Evolutionary conservation across 2,797 vertebrate genomes (phyloP).

Genomic region (Otolemur crassicaudatus): DNA sequence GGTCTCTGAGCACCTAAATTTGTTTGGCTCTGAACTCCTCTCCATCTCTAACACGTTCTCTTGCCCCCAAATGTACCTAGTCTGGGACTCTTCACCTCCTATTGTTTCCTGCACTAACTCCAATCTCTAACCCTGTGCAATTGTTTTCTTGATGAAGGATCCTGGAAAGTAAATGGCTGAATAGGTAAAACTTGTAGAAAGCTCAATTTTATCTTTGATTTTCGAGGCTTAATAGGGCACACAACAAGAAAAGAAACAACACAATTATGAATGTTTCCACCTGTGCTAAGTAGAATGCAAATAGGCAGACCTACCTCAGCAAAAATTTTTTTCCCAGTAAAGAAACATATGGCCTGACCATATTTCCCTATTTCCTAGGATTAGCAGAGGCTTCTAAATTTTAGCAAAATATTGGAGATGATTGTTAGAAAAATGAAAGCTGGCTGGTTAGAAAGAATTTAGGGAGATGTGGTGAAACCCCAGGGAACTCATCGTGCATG

Average conservation of each 20-base stretch:
- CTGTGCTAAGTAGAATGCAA: slow-evolving; percentile 41
- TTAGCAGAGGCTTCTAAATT: slow-evolving; percentile 28
- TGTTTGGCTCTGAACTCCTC: not conserved
- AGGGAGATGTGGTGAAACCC: not conserved
- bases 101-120: not conserved
- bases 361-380: slow-evolving; percentile 33
- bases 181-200: slow-evolving; percentile 36
- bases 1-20: not conserved
- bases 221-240: slow-evolving; percentile 10
- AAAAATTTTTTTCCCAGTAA: not conserved
- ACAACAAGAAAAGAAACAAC: slow-evolving; percentile 23
- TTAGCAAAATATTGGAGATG: not conserved
- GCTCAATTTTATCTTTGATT: slow-evolving; percentile 36
- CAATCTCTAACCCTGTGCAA: not conserved
- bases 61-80: not conserved
- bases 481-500: not conserved
- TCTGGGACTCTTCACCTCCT: not conserved
- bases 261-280: not conserved
- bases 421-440: not conserved
- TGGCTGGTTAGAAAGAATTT: not conserved
- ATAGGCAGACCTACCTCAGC: not conserved
- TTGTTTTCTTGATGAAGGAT: not conserved
- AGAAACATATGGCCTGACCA: slow-evolving; percentile 12
- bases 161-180: not conserved
- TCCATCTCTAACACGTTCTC: not conserved